Percentiles rank a stretch among this genome's conserved stretches.
phyloP scores from a whole-genome alignment of 2,888 invertebrate genomes.

The Caradrina clavipalpis region DNA sequence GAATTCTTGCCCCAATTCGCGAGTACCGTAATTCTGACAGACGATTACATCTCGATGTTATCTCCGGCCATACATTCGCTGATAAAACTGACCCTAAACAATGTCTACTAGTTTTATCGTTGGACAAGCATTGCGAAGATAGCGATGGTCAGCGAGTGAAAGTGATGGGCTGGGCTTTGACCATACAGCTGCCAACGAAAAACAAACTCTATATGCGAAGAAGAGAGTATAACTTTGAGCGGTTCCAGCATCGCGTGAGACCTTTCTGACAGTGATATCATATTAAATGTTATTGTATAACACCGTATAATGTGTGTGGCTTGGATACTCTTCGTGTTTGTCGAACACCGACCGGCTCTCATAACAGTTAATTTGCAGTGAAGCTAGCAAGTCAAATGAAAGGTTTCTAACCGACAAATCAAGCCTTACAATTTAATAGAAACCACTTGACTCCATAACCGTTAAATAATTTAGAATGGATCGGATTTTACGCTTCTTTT shows the following conservation, averaged over 20 bases:
- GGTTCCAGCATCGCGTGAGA: constrained; percentile 19
- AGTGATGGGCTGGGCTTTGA: constrained; percentile 58
- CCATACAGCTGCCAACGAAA: constrained; percentile 24
- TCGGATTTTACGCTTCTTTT: constrained; percentile 25
- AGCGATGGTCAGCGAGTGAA: constrained; percentile 55
- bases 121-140: constrained; percentile 51
- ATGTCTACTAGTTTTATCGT: constrained; percentile 57
- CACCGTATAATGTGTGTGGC: constrained; percentile 51
- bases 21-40: constrained; percentile 38
- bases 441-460: constrained; percentile 14
- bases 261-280: constrained; percentile 55
- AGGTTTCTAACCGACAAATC: constrained; percentile 43
- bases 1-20: constrained; percentile 12
- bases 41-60: constrained; percentile 46
- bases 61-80: constrained; percentile 30
- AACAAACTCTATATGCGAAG: constrained; percentile 14
- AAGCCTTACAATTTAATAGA: constrained; percentile 35
- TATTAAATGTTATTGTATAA: constrained; percentile 64
- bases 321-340: constrained; percentile 52
- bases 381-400: constrained; percentile 49
- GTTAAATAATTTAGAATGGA: constrained; percentile 12
- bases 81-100: constrained; percentile 62
- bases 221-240: constrained; percentile 27
- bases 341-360: constrained; percentile 47
- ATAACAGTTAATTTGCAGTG: constrained; percentile 53